Evolutionary conservation across 2,888 invertebrate species (phyloP), one percentile per base, ranked within the genome.

Genomic region (Mimumesa dahlbomi): DNA sequence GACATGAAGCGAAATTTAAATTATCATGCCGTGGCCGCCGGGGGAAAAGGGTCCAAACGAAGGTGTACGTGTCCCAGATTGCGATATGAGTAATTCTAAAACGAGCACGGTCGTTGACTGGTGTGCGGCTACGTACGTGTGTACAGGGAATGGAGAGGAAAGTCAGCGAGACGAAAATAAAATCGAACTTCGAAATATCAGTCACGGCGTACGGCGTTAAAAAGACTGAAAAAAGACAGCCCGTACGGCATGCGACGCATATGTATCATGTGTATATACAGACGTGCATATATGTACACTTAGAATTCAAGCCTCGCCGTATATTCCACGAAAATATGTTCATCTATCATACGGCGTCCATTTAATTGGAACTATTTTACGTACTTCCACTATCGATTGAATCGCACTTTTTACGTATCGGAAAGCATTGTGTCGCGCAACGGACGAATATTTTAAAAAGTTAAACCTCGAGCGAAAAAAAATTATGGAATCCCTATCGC

Each of bases 1-100:
- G n/a, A n/a, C n/a, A n/a, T n/a, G n/a, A 50, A 71, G 52, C 45
- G 40, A 62, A 50, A 64, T 64, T 58, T 52, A 57, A 64, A 64
- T 64, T 64, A 64, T 57, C 48, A 31, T 29, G 49, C 22, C n/a
- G n/a, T n/a, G 49, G 19, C 9, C 16, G 22, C 5, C 5, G 2
- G n/a, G 29, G 13, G 29, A 40, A 21, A 11, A 13, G 2, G 9
- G 25, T 34, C 43, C 25, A 38, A 21, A 25, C 13, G 21, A 66
- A 42, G 54, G 59, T 19, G 5, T 49, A 45, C n/a, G 19, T 62
- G 57, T 45, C 42, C 59, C 13, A 56, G 53, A 77, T 77, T 61
- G 61, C 67, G 43, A 34, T 34, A 43, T 42, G 46, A 56, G 54
- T 52, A 38, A 62, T 69, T 68, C 56, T 40, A 56, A 70, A 56